phyloP scores from a whole-genome alignment of 1,140 invertebrate genomes.

The Apis florea region DNA sequence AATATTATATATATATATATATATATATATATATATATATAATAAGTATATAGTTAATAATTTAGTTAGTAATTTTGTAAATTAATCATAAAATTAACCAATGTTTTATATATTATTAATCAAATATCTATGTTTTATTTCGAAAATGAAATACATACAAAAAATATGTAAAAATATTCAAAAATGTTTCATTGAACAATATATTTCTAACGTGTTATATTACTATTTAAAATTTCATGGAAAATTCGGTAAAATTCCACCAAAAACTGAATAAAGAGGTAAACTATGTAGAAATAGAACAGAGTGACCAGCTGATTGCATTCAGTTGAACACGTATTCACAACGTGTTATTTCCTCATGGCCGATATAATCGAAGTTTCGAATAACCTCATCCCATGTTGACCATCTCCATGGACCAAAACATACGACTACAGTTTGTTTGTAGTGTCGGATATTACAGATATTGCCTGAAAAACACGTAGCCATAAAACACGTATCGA shows the following conservation, averaged over 20 bases:
- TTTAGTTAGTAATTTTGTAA: background rate
- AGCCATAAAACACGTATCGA: slow-evolving; percentile 36
- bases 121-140: no score
- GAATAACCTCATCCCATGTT: slow-evolving; percentile 29
- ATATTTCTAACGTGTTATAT: background rate
- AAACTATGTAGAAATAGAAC: background rate
- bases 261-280: background rate
- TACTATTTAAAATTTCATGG: background rate
- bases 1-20: no score
- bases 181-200: background rate
- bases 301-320: background rate
- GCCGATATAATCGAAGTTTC: slow-evolving; percentile 56
- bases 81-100: background rate
- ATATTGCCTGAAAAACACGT: slow-evolving; percentile 48
- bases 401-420: background rate
- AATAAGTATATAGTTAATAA: no score
- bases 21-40: no score
- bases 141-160: no score
- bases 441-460: slow-evolving; percentile 40
- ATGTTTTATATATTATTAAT: background rate
- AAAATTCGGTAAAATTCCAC: background rate
- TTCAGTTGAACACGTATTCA: slow-evolving; percentile 15
- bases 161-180: background rate
- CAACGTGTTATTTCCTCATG: slow-evolving; percentile 46
- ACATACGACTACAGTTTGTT: slow-evolving; percentile 22